Evolutionary conservation across 2,113 vertebrate species (phyloP), one percentile per base, ranked within the genome.

Genomic region (Pogonocichla stellata): DNA sequence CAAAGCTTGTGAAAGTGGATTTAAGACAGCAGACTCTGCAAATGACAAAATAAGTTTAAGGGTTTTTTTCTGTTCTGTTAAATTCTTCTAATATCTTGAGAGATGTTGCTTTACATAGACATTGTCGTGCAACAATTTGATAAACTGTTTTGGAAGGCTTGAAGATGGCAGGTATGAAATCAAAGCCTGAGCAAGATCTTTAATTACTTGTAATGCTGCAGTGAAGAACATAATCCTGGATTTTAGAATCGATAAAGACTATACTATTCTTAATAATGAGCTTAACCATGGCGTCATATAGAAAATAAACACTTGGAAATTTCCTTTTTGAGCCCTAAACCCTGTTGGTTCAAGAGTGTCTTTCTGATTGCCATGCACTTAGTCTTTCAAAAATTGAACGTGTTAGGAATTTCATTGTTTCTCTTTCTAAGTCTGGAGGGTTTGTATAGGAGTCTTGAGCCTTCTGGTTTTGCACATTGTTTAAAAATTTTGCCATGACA

Each of bases 61-160:
- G 6, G 0, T 2, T 54, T 54, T 56, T 50, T 74, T 20, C 31
- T 45, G 2, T 75, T 53, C 13, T 16, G 36, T 6, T 54, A 43
- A 50, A 22, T 64, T 67, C 5, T 6, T 34, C 28, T 79, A 4
- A 6, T 65, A 7, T 25, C 6, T 64, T 58, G 33, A 58, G 24
- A 62, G 42, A 15, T 65, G 17, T n/a, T 51, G 20, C 7, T 73
- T 90, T 80, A n/a, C 17, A 3, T 8, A 48, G 33, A 45, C 33
- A 10, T 29, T 28, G 6, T 51, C 28, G 7, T 1, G 0, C 1
- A 9, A 9, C 28, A 48, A 2, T 60, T 56, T 65, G 31, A 57
- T 24, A 81, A 86, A 62, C 53, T 75, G 2, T 31, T 75, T 53
- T 83, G 64, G 47, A 77, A 66, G 25, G 6, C 47, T 80, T 86